Base-by-base conservation (phyloP, 2,888 invertebrate species). In the Lycaena phlaeas region DNA sequence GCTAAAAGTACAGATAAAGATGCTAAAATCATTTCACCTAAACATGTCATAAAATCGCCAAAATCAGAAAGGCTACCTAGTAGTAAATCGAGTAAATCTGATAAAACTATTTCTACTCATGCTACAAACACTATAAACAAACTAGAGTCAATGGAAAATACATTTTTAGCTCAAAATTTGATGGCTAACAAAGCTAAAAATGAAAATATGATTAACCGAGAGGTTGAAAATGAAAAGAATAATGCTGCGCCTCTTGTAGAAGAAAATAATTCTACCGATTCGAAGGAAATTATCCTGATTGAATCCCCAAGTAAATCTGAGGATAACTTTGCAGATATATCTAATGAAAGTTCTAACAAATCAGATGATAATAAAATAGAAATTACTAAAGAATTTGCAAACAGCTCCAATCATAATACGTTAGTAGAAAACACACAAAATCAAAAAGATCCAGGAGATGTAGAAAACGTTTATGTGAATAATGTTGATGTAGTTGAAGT, bases 91-190 rank as follows among this genome's bases (percentile, higher is more conserved):
- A n/a, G n/a, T n/a, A n/a, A n/a, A n/a, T n/a, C 22, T 14, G 9
- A n/a, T 25, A 26, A 29, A 22, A 10, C 10, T 22, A 29, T 12
- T 10, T 4, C n/a, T 14, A n/a, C 6, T 17, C 9, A 10, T 34
- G 4, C 22, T 18, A 4, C 9, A 22, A 18, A 9, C 9, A 34
- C 12, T 18, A 9, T 18, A 22, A 34, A 34, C 9, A 70, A 73
- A 49, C 48, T 82, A 41, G 68, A 81, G 43, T 69, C 60, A 6
- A 76, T 84, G 69, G 86, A 85, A 58, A 73, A 65, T 42, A 68
- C 73, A 36, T 77, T 73, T 46, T 61, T 84, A 41, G 53, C 54
- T 1, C 72, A 68, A 43, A 66, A 81, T 36, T 38, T 75, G 2
- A 48, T 57, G 28, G 66, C 66, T 39, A 76, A 63, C 51, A 55